A percentile compares a stretch with the other conserved stretches of the same genome.
Conservation (phyloP, 1,140 invertebrate genomes). For the Cotesia typhae region DNA sequence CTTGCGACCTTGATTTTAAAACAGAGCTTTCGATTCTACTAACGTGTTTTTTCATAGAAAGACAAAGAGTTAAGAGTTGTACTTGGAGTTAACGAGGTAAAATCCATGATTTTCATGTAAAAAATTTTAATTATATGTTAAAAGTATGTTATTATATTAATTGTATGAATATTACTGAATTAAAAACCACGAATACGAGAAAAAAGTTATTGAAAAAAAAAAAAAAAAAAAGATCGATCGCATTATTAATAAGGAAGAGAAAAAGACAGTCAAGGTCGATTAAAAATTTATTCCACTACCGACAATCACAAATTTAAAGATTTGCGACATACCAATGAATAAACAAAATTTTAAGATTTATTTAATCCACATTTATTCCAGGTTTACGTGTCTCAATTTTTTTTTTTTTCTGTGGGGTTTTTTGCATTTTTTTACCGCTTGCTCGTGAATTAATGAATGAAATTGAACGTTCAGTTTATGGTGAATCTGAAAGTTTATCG, state of each 20-base stretch:
- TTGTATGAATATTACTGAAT: neutral
- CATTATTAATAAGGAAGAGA: neutral
- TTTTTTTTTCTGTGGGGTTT: no score
- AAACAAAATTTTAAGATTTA: neutral
- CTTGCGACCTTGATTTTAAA: no score
- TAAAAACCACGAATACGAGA: neutral
- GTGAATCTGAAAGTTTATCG: no score
- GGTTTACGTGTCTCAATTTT: neutral
- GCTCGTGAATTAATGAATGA: no score
- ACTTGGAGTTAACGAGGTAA: neutral
- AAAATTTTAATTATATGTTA: neutral
- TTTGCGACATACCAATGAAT: neutral
- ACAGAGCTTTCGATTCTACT: neutral
- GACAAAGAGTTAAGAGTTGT: no score
- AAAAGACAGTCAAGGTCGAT: slow-evolving; percentile 1
- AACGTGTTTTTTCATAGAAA: no score
- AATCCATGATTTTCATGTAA: neutral
- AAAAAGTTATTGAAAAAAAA: neutral
- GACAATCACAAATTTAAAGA: neutral
- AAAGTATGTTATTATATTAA: neutral
- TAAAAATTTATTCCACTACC: neutral
- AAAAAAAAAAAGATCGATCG: neutral
- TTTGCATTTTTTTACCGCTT: no score
- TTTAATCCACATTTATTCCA: neutral
- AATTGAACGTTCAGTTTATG: no score